Base-by-base conservation (phyloP, 2,797 vertebrate species). In the Saxicola maurus region DNA sequence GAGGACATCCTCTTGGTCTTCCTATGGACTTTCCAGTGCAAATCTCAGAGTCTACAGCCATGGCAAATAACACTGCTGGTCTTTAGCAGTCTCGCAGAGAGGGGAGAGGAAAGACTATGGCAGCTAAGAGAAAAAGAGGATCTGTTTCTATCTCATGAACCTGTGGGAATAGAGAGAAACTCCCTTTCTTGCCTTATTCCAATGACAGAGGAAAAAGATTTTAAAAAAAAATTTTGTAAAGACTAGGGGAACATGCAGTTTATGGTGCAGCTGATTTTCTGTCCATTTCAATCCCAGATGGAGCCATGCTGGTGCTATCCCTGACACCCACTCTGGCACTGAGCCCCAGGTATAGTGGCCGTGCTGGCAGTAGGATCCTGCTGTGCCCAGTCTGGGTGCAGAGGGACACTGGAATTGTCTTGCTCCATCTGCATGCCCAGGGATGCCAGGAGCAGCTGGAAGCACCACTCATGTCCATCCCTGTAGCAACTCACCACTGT, bases 301-400 rank as follows among this genome's bases (percentile, higher is more conserved):
- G 19, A 76, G 25, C 37, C 59, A 0, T 31, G n/a, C 17, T 10
- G 17, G 25, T 76, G 28, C 21, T 52, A 6, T 27, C 27, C 37
- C 37, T 43, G 51, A 31, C 38, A 20, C 5, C 3, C 7, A 61
- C 5, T 68, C n/a, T 68, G 52, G 37, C 25, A 7, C 28, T 11
- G 13, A 51, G 33, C 2, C 2, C 13, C 23, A 52, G 17, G 12
- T 4, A 6, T 1, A n/a, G 21, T 18, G 51, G 17, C 68, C 7
- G 1, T 35, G 60, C 43, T 42, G n/a, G 15, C 52, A 20, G 24
- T 17, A 7, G 0, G 0, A 23, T 73, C 17, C 61, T 11, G 4
- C 35, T 83, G 43, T 3, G 1, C 42, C 35, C 38, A 1, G 17
- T 16, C 16, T 33, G 40, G 9, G 14, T 35, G 51, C 73, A 67